Conservation (phyloP, 2,888 invertebrate species). For the Theretra japonica region DNA sequence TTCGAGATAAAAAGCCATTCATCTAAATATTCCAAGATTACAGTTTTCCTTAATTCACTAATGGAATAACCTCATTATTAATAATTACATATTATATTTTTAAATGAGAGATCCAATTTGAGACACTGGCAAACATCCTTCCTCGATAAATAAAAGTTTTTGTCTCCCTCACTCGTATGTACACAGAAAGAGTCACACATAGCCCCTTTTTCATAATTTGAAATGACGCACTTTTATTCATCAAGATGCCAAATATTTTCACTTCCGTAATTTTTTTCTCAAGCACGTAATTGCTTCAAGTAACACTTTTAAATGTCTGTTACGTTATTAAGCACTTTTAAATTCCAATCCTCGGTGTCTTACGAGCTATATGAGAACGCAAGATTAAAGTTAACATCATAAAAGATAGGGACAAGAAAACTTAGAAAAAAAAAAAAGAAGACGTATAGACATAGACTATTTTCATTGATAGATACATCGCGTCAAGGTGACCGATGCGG, state of each 20-base stretch:
- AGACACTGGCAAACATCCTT: conserved; percentile 60
- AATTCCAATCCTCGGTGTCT: too few relatives aligned
- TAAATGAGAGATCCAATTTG: conserved; percentile 79
- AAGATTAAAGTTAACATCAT: too few relatives aligned
- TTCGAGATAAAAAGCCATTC: conserved; percentile 17
- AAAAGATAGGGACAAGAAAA: too few relatives aligned
- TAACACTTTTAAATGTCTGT: conserved; percentile 21
- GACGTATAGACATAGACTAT: too few relatives aligned
- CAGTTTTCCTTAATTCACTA: conserved; percentile 74
- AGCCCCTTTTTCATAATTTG: background rate
- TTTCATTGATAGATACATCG: too few relatives aligned
- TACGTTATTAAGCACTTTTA: background rate
- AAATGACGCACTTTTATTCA: conserved; percentile 7
- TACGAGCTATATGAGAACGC: too few relatives aligned
- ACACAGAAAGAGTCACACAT: conserved; percentile 33
- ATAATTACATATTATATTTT: conserved; percentile 56
- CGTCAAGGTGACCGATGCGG: too few relatives aligned
- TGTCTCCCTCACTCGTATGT: conserved; percentile 37
- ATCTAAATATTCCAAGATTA: conserved; percentile 33
- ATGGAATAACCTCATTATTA: conserved; percentile 81
- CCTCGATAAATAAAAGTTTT: conserved; percentile 37
- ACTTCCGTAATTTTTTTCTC: too few relatives aligned
- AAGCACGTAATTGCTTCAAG: background rate
- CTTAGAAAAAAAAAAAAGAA: too few relatives aligned
- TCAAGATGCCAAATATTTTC: background rate